Conservation (phyloP, 2,113 vertebrate genomes). For the Erinaceus europaeus region DNA sequence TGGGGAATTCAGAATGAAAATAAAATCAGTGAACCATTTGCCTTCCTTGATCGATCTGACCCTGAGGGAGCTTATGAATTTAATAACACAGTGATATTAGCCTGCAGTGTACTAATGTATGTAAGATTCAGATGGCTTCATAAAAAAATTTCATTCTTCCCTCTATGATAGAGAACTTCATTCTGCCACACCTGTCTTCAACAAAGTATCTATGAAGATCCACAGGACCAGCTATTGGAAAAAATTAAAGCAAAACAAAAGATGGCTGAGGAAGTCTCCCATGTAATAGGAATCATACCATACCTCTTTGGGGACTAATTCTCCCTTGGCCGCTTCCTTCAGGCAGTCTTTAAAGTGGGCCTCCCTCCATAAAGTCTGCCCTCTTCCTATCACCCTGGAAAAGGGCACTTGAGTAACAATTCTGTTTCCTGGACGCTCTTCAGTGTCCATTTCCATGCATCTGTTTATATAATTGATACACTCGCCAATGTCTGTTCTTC, state of each 20-base stretch:
- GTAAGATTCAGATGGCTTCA: not conserved
- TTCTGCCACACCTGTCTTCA: not conserved
- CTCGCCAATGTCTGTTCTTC: not conserved
- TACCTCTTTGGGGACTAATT: too few species aligned
- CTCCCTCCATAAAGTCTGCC: not conserved
- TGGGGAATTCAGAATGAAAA: too few species aligned
- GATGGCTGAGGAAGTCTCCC: too few species aligned
- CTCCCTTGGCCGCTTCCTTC: too few species aligned
- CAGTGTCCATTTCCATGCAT: not conserved
- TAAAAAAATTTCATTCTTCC: not conserved
- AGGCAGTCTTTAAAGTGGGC: too few species aligned
- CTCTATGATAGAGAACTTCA: too few species aligned
- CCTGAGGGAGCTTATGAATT: not conserved
- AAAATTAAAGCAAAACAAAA: too few species aligned
- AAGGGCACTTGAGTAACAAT: not conserved
- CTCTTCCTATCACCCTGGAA: not conserved
- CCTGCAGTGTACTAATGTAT: not conserved
- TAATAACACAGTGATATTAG: not conserved
- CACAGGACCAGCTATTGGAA: too few species aligned
- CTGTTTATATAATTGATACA: slow-evolving; percentile 13
- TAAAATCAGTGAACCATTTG: too few species aligned
- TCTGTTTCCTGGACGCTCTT: not conserved
- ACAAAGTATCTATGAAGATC: not conserved
- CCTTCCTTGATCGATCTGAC: too few species aligned
- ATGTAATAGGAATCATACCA: too few species aligned